A percentile compares a stretch with the other conserved stretches of the same genome.
Evolutionary conservation across 1,140 invertebrate species (phyloP).

Genomic region (Propsilocerus akamusi): DNA sequence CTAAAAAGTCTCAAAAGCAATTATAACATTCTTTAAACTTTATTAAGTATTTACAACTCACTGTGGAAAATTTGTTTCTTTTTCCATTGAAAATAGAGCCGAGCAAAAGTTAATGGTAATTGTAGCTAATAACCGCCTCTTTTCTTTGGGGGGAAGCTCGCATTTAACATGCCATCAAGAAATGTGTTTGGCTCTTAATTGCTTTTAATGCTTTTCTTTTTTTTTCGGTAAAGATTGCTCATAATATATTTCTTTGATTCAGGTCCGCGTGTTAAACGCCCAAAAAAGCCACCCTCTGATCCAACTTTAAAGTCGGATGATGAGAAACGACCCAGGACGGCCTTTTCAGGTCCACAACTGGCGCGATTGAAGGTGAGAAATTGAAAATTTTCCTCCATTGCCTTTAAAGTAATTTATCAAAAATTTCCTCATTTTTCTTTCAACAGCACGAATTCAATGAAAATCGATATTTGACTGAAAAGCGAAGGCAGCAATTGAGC

Average conservation of each 20-base stretch:
- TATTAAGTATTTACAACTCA: conserved; percentile 3
- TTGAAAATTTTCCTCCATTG: conserved; percentile 5
- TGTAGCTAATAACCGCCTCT: not conserved
- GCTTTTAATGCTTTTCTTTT: not conserved
- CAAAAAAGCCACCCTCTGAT: conserved; percentile 38
- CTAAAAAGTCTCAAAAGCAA: not conserved
- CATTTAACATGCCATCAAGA: not conserved
- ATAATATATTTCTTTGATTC: conserved; percentile 19
- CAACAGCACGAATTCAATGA: conserved; percentile 62
- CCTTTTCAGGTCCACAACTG: conserved; percentile 91
- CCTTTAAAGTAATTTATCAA: not conserved
- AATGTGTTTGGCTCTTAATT: not conserved
- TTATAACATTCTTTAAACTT: conserved; percentile 2
- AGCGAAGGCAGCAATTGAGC: conserved; percentile 68
- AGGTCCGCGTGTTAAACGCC: conserved; percentile 79
- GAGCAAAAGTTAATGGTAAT: not conserved
- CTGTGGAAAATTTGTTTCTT: conserved; percentile 2
- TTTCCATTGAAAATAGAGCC: not conserved
- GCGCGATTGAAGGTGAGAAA: conserved; percentile 58
- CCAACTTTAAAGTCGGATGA: conserved; percentile 32
- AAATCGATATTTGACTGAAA: conserved; percentile 82
- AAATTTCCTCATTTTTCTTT: not conserved
- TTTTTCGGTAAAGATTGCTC: not conserved
- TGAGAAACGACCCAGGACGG: conserved; percentile 91
- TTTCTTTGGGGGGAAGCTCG: not conserved